Evolutionary conservation across 2,888 invertebrate species (phyloP).

Genomic region (Brachylomia viminalis): DNA sequence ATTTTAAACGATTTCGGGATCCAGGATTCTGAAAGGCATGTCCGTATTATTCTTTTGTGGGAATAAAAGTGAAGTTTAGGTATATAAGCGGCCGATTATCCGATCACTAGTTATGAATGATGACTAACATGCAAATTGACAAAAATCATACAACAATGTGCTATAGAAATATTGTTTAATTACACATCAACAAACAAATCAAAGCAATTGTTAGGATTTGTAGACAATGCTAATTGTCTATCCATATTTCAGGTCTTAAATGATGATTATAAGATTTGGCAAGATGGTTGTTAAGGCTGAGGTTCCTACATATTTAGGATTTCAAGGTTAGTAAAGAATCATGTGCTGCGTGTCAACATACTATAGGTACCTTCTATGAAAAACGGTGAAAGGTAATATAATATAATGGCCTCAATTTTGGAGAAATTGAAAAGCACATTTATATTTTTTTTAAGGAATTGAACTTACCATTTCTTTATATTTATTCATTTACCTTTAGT

Average conservation of each 20-base stretch:
- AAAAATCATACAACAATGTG: conserved; percentile 9
- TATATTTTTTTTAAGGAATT: not conserved
- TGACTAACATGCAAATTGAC: not conserved
- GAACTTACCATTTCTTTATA: not conserved
- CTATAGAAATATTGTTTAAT: not conserved
- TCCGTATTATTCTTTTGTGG: too few species aligned
- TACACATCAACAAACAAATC: conserved; percentile 28
- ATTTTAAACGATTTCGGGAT: too few species aligned
- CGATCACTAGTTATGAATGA: too few species aligned
- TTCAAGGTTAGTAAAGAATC: not conserved
- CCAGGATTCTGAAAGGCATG: too few species aligned
- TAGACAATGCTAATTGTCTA: conserved; percentile 22
- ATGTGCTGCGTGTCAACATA: not conserved
- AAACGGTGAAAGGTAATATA: not conserved
- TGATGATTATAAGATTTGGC: not conserved
- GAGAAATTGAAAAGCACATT: not conserved
- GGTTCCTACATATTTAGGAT: not conserved
- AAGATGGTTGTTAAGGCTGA: not conserved
- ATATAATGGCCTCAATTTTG: not conserved
- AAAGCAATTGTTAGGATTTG: conserved; percentile 3
- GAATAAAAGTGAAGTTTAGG: too few species aligned
- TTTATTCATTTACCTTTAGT: not conserved
- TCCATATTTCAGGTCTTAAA: not conserved
- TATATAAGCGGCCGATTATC: too few species aligned
- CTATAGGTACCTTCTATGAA: not conserved